Evolutionary conservation across 1,140 invertebrate genomes (phyloP).

Genomic region (Zaprionus nigranus): DNA sequence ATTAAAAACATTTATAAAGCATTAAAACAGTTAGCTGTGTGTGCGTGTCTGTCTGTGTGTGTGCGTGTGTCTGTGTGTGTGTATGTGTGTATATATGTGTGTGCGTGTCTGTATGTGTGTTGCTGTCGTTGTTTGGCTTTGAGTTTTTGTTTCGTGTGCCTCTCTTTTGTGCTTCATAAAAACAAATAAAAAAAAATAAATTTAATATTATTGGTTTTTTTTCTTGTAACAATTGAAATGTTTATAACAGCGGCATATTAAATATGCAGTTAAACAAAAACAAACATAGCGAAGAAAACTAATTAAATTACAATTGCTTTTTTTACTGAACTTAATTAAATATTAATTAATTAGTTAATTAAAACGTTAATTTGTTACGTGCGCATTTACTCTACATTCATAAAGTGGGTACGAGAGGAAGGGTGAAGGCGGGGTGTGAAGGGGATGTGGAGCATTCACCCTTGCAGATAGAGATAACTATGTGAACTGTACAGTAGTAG

Average conservation of each 20-base stretch:
- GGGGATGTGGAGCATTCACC: not conserved
- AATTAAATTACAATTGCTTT: conserved; percentile 51
- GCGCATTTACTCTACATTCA: conserved; percentile 7
- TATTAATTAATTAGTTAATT: conserved; percentile 13
- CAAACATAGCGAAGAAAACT: conserved; percentile 31
- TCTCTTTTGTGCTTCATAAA: conserved; percentile 48
- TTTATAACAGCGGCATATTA: conserved; percentile 45
- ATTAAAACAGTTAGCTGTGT: conserved; percentile 52
- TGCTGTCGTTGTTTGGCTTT: conserved; percentile 46
- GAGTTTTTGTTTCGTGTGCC: conserved; percentile 36
- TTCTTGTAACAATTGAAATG: conserved; percentile 40
- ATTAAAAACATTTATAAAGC: conserved; percentile 49
- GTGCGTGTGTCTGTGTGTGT: conserved; percentile 3
- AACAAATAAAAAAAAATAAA: conserved; percentile 19
- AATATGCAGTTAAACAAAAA: conserved; percentile 49
- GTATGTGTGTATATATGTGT: not conserved
- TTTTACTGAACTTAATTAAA: conserved; percentile 43
- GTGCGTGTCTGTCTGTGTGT: conserved; percentile 20
- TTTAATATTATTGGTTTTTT: conserved; percentile 25
- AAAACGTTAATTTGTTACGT: conserved; percentile 25
- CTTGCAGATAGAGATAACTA: not conserved
- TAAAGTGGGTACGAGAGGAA: not conserved
- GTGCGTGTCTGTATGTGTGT: conserved; percentile 27
- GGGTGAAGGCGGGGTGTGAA: not conserved
- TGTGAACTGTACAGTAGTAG: not conserved